Evolutionary conservation across 2,888 invertebrate genomes (phyloP).

Genomic region (Harmothoe impar): DNA sequence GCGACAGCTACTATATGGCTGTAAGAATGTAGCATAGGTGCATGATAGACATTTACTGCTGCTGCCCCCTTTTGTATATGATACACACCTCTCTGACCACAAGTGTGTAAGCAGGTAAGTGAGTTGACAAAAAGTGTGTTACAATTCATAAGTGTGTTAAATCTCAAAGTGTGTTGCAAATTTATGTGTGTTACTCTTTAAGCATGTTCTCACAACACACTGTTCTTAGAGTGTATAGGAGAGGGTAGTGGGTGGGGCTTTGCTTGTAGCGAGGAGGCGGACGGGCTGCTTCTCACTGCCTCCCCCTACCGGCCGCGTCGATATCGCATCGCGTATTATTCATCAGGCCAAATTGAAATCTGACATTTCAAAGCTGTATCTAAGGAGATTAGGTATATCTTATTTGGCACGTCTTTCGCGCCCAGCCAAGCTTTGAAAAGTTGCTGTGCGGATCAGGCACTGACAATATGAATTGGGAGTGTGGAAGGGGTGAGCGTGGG

Average conservation of each 20-base stretch:
- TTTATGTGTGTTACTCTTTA: too few relatives aligned
- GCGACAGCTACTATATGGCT: too few relatives aligned
- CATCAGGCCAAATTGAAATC: slow-evolving; percentile 64
- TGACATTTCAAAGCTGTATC: slow-evolving; percentile 61
- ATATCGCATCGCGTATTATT: slow-evolving; percentile 53
- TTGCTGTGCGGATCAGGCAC: slow-evolving; percentile 39
- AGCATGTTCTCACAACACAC: too few relatives aligned
- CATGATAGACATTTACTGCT: too few relatives aligned
- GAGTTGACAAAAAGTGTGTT: too few relatives aligned
- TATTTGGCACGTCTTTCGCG: slow-evolving; percentile 54
- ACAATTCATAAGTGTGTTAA: too few relatives aligned
- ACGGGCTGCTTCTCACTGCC: not conserved
- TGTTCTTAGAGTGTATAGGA: not conserved
- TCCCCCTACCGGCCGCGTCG: not conserved
- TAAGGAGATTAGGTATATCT: slow-evolving; percentile 62
- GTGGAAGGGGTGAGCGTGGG: not conserved
- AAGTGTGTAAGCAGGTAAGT: too few relatives aligned
- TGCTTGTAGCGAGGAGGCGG: not conserved
- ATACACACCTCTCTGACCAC: too few relatives aligned
- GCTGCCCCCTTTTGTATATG: too few relatives aligned
- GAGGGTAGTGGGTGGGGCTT: not conserved
- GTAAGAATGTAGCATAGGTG: too few relatives aligned
- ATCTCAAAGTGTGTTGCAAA: too few relatives aligned
- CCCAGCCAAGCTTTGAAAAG: slow-evolving; percentile 20
- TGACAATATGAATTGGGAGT: slow-evolving; percentile 37